phyloP scores from a whole-genome alignment of 2,113 vertebrate genomes.

The Hippocampus barbouri region DNA sequence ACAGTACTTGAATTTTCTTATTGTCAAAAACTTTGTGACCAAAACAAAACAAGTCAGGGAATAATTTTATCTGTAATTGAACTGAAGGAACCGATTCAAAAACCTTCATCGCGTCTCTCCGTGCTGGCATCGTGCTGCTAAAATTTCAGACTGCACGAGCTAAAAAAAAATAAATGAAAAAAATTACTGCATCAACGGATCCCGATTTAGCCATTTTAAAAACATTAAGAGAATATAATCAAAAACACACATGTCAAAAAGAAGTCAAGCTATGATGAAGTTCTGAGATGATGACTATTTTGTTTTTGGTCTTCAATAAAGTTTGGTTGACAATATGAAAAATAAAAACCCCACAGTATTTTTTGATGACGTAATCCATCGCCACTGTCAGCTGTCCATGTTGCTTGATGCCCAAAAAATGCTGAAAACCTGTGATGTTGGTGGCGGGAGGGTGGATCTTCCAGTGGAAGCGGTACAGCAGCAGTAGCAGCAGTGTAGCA shows the following conservation, averaged over 20 bases:
- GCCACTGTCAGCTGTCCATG: not conserved
- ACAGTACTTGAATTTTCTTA: not conserved
- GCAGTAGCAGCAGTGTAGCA: not conserved
- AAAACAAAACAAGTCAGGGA: not conserved
- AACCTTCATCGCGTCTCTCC: not conserved
- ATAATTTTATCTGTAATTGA: no score
- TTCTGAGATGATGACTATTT: not conserved
- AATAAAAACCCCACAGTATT: not conserved
- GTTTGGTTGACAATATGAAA: slow-evolving; percentile 8
- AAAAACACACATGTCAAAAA: not conserved
- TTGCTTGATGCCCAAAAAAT: not conserved
- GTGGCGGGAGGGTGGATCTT: not conserved
- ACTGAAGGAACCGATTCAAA: no score
- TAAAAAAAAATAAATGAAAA: no score
- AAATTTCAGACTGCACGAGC: not conserved
- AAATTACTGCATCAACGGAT: not conserved
- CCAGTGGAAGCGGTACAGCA: not conserved
- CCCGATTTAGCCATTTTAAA: not conserved
- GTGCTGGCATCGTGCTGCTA: not conserved
- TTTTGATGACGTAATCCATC: not conserved
- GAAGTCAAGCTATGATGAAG: not conserved
- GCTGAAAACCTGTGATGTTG: not conserved
- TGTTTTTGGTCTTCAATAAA: not conserved
- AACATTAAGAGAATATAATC: not conserved
- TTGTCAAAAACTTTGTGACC: not conserved